These are phyloP conservation scores for Holacanthella duospinosa DNA, from an alignment of 2,888 invertebrate species.

Conservation along the genomic window DNA sequence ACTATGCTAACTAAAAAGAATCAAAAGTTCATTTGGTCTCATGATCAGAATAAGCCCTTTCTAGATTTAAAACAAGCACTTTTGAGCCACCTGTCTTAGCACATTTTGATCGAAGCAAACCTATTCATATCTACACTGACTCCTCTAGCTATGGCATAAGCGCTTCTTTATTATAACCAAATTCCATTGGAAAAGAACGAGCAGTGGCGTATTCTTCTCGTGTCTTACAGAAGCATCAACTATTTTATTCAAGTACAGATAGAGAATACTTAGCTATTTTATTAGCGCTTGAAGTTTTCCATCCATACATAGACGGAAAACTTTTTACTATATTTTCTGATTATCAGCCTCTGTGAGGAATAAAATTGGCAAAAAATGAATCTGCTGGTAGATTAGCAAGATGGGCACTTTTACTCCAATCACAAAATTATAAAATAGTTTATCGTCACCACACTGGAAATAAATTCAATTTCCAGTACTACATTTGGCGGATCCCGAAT, in stretches of 20 bases:
- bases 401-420: no score
- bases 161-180: background rate
- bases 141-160: background rate
- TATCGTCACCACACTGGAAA: no score
- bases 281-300: background rate
- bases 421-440: no score
- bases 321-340: conserved; percentile 9
- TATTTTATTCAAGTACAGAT: conserved; percentile 3
- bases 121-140: conserved; percentile 1
- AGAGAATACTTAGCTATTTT: conserved; percentile 8
- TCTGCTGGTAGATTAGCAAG: no score
- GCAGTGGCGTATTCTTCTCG: conserved; percentile 7
- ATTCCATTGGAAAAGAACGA: background rate
- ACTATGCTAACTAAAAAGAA: background rate
- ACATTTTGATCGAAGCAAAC: background rate
- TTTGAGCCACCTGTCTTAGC: conserved; percentile 2
- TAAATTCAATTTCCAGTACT: no score
- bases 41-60: background rate
- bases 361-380: no score
- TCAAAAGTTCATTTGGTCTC: background rate
- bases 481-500: no score
- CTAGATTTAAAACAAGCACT: background rate
- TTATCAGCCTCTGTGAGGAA: conserved; percentile 2
- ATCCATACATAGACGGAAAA: conserved; percentile 7
- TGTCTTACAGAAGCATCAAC: background rate